Evolutionary conservation across 2,113 vertebrate genomes (phyloP).

Genomic region (Pteronura brasiliensis): DNA sequence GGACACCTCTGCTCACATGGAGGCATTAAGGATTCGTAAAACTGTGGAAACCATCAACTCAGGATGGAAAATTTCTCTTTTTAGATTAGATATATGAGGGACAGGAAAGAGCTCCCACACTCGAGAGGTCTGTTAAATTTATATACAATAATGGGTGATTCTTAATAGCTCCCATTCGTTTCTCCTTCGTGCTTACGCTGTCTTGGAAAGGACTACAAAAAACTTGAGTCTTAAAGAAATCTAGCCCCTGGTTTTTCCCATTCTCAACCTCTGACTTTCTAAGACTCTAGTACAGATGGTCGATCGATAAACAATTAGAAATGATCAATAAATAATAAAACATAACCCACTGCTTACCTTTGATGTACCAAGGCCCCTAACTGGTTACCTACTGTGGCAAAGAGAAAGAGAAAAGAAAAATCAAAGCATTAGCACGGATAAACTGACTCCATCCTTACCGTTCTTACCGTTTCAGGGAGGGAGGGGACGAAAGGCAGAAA

Average conservation of each 20-base stretch:
- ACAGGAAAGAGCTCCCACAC: neutral
- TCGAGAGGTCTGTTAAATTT: neutral
- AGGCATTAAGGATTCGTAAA: neutral
- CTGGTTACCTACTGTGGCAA: constrained; percentile 95
- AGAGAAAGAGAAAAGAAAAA: constrained; percentile 83
- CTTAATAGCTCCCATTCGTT: neutral
- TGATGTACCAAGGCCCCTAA: constrained; percentile 98
- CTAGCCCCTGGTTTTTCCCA: constrained; percentile 76
- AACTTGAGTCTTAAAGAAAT: constrained; percentile 65
- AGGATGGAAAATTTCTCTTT: neutral
- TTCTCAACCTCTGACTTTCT: constrained; percentile 85
- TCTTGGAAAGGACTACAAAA: constrained; percentile 51
- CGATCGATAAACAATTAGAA: constrained; percentile 93
- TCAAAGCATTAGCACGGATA: constrained; percentile 88
- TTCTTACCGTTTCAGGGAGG: constrained; percentile 79
- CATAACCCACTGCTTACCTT: constrained; percentile 95
- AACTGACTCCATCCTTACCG: constrained; percentile 84
- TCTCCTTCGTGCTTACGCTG: neutral
- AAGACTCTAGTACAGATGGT: constrained; percentile 87
- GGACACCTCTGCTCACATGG: neutral
- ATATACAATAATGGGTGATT: neutral
- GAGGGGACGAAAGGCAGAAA: constrained; percentile 72
- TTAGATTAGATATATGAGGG: neutral
- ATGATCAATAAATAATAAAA: constrained; percentile 93
- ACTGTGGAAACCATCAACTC: neutral